Evolutionary conservation across 2,797 vertebrate genomes (phyloP).

Genomic region (Emys orbicularis): DNA sequence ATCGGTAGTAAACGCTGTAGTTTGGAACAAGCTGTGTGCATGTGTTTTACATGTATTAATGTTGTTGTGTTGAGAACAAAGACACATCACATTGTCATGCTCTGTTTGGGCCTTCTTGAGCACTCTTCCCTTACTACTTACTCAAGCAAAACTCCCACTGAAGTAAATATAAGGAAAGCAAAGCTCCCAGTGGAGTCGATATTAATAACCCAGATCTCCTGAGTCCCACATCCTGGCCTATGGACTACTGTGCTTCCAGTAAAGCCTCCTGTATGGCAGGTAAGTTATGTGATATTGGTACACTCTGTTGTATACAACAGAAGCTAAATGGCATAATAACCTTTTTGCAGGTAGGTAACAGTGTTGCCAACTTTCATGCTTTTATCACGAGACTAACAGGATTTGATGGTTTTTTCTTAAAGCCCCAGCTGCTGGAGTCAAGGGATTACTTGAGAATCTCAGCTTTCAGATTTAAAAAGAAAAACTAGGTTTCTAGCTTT

Average conservation of each 20-base stretch:
- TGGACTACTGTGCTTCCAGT: background rate
- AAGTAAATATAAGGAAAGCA: background rate
- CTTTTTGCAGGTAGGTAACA: background rate
- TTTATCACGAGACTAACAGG: background rate
- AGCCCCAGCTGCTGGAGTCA: conserved; percentile 11
- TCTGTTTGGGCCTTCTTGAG: background rate
- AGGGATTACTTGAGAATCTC: background rate
- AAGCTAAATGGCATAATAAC: background rate
- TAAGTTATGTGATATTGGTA: background rate
- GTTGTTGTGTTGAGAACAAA: too few species aligned
- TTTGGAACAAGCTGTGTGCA: too few species aligned
- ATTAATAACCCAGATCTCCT: background rate
- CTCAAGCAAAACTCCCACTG: background rate
- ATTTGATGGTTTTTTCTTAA: background rate
- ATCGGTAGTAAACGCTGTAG: too few species aligned
- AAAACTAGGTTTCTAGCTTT: background rate
- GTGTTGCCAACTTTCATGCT: background rate
- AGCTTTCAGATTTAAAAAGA: background rate
- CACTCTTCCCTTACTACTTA: background rate
- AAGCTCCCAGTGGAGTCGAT: background rate
- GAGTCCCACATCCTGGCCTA: background rate
- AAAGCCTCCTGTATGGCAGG: background rate
- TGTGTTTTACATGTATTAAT: too few species aligned
- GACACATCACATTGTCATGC: background rate
- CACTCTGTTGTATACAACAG: background rate